Evolutionary conservation across 1,140 invertebrate species (phyloP).

Genomic region (Pseudobourletiella spinata): DNA sequence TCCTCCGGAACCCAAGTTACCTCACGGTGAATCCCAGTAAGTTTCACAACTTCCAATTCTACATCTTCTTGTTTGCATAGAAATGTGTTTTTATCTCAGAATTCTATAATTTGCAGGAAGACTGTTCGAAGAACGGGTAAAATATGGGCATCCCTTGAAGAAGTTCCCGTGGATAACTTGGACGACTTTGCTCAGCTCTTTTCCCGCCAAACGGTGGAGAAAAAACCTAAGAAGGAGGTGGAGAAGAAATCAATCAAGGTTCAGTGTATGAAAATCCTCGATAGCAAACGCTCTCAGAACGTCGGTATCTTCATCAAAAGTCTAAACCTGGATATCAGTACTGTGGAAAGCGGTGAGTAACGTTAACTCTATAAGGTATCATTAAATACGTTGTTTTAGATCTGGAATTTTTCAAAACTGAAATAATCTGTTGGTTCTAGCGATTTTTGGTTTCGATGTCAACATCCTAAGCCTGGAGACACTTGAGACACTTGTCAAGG

Average conservation of each 20-base stretch:
- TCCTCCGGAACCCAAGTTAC: conserved; percentile 13
- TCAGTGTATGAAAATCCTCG: conserved; percentile 67
- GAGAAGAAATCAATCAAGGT: conserved; percentile 53
- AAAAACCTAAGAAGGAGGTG: conserved; percentile 54
- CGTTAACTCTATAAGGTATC: no score
- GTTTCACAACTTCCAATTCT: no score
- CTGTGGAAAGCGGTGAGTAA: conserved; percentile 22
- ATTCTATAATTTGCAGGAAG: no score
- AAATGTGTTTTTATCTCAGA: background rate
- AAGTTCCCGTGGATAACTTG: conserved; percentile 54
- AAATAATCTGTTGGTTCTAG: conserved; percentile 47
- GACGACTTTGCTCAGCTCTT: conserved; percentile 81
- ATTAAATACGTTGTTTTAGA: no score
- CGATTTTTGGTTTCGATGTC: conserved; percentile 88
- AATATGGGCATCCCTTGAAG: conserved; percentile 66
- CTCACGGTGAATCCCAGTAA: no score
- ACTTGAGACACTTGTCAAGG: conserved; percentile 76
- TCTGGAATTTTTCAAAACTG: no score
- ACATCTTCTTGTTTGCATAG: no score
- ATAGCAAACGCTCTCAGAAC: conserved; percentile 85
- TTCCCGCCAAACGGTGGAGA: conserved; percentile 68
- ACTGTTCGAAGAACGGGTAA: background rate
- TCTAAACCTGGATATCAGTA: conserved; percentile 72
- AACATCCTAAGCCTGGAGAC: conserved; percentile 78
- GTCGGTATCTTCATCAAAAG: conserved; percentile 90